These are phyloP conservation scores for Grallaria varia DNA, from an alignment of 2,113 vertebrate genomes.

Conservation along the genomic window DNA sequence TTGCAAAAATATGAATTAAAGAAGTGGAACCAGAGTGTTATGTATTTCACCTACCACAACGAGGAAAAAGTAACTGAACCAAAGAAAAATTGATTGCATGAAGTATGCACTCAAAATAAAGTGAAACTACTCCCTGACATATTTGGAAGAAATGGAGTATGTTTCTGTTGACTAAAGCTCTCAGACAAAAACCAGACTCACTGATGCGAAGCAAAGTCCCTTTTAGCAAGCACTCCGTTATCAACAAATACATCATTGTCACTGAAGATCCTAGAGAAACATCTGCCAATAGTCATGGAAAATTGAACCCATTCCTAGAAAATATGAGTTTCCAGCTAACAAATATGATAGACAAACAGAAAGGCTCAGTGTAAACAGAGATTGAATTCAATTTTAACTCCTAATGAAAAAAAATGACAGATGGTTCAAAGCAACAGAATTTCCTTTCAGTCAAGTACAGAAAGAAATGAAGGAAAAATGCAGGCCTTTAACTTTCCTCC, in stretches of 20 bases:
- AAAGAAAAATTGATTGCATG: not conserved
- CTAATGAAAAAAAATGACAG: conserved; percentile 9
- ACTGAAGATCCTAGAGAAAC: conserved; percentile 34
- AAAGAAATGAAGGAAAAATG: not conserved
- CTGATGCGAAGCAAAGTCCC: not conserved
- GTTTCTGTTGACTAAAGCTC: conserved; percentile 11
- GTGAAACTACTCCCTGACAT: not conserved
- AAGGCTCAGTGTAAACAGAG: not conserved
- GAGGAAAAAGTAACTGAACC: not conserved
- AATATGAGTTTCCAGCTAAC: conserved; percentile 16
- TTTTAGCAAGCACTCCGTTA: conserved; percentile 36
- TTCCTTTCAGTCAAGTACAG: not conserved
- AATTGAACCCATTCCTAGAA: conserved; percentile 40
- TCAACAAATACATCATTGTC: conserved; percentile 58
- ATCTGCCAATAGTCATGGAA: conserved; percentile 34
- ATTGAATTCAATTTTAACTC: not conserved
- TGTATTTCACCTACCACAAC: not conserved
- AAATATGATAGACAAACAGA: not conserved
- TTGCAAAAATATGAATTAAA: not conserved
- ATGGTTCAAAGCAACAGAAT: not conserved
- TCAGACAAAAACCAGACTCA: not conserved
- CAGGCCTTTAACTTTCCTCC: not conserved
- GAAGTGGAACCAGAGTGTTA: not conserved
- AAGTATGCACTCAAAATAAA: not conserved
- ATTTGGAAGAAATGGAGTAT: not conserved